Evolutionary conservation across 2,888 invertebrate genomes (phyloP).

Genomic region (Sphinx pinastri): DNA sequence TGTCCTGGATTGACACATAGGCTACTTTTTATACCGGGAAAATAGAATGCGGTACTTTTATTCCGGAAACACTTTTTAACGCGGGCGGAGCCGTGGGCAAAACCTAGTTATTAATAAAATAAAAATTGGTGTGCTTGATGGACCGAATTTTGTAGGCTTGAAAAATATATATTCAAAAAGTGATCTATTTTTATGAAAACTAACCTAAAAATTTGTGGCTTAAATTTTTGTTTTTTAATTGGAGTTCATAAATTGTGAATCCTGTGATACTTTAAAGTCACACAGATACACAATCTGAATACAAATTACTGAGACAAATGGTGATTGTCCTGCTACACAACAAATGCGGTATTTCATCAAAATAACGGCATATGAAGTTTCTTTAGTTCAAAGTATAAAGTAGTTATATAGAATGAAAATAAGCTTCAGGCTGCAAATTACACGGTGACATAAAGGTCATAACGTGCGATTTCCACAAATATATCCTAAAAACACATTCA

Average conservation of each 20-base stretch:
- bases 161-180: neutral
- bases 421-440: neutral
- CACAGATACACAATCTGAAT: neutral
- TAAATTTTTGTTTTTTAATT: neutral
- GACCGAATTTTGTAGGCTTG: too few relatives aligned
- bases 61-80: too few relatives aligned
- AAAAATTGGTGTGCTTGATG: too few relatives aligned
- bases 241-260: too few relatives aligned
- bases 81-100: too few relatives aligned
- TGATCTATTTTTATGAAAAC: neutral
- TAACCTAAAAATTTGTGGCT: neutral
- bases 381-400: neutral
- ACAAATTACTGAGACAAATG: too few relatives aligned
- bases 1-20: too few relatives aligned
- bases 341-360: neutral
- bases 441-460: neutral
- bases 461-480: neutral
- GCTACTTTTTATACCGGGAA: too few relatives aligned
- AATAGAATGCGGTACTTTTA: too few relatives aligned
- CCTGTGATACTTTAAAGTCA: neutral
- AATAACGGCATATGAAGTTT: neutral
- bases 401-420: neutral
- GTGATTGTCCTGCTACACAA: neutral
- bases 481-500: neutral
- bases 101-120: too few relatives aligned